Percentiles rank a stretch among this genome's conserved stretches.
phyloP scores from a whole-genome alignment of 2,797 vertebrate genomes.

The Enteromius mattozi region DNA sequence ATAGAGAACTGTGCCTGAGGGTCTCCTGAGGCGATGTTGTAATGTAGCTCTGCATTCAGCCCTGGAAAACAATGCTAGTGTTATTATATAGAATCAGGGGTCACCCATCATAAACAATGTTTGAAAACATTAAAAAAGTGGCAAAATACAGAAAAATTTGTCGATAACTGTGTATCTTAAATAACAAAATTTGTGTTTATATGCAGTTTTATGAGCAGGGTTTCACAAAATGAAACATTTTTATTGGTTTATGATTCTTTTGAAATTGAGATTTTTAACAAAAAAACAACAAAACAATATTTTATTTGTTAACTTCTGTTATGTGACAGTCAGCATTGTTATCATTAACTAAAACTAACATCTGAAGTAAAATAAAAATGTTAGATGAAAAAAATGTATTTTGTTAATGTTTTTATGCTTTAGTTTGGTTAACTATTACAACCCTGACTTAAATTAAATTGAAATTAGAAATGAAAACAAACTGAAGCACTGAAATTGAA shows the following conservation, averaged over 20 bases:
- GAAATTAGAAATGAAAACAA: neutral
- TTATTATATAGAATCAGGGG: neutral
- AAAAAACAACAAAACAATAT: neutral
- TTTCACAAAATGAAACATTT: neutral
- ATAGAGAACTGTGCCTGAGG: constrained; percentile 85
- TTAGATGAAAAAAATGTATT: neutral
- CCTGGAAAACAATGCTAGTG: constrained; percentile 74
- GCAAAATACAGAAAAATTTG: neutral
- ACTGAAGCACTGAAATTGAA: neutral
- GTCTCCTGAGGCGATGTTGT: constrained; percentile 89
- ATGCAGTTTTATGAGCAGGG: neutral
- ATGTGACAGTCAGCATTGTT: neutral
- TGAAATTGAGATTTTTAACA: no score
- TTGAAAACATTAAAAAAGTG: neutral
- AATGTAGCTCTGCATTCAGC: constrained; percentile 86
- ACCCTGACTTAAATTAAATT: neutral
- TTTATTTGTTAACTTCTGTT: neutral
- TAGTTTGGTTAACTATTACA: neutral
- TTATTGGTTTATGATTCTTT: neutral
- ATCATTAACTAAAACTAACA: neutral
- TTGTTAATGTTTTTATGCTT: no score
- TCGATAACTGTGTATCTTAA: neutral
- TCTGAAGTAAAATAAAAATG: neutral
- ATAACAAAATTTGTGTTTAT: neutral
- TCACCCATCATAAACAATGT: neutral